Percentiles rank a stretch among this genome's conserved stretches.
Conservation (phyloP, 2,113 vertebrate genomes). For the Rallus limicola region DNA sequence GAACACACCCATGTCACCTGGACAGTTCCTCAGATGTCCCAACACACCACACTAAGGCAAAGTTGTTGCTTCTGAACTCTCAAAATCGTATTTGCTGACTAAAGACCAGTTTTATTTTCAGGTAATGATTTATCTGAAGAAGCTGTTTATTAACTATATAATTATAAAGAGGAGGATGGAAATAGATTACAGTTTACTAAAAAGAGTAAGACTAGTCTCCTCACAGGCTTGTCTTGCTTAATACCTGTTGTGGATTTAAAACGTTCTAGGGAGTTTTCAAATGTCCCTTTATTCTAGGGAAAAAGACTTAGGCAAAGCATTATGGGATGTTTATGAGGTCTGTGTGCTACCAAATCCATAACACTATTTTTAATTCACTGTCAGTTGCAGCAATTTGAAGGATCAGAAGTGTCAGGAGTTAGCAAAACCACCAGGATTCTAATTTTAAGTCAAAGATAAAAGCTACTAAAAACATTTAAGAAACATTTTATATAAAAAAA, state of each 20-base stretch:
- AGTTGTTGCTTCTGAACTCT: background rate
- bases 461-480: background rate
- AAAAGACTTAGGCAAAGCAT: background rate
- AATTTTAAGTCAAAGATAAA: background rate
- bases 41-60: background rate
- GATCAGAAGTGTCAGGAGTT: background rate
- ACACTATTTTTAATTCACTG: background rate
- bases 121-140: constrained; percentile 43
- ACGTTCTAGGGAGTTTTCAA: background rate
- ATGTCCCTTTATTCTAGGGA: background rate
- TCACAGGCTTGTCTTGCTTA: background rate
- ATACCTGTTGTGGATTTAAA: background rate
- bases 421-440: background rate
- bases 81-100: constrained; percentile 17
- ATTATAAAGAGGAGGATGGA: background rate
- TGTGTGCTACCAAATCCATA: background rate
- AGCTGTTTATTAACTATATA: constrained; percentile 50
- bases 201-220: background rate
- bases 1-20: background rate
- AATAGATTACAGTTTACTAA: background rate
- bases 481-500: background rate
- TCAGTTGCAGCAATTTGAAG: background rate
- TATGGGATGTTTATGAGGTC: background rate
- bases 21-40: background rate
- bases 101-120: constrained; percentile 20